Evolutionary conservation across 2,888 invertebrate species (phyloP).

Genomic region (Drosophila borealis): DNA sequence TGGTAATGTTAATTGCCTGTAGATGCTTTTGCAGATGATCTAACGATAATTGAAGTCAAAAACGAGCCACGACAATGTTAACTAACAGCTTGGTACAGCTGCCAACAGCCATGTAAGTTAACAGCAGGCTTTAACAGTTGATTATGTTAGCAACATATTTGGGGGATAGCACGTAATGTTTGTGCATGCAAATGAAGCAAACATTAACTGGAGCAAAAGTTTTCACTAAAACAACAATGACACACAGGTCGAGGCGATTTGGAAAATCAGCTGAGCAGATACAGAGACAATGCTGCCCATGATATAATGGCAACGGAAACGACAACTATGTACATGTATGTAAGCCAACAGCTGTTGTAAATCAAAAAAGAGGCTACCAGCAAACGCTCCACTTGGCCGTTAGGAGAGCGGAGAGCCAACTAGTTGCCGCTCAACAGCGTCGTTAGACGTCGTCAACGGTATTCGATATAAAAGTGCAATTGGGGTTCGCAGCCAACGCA

Average conservation of each 20-base stretch:
- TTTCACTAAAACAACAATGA: conserved; percentile 47
- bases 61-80: conserved; percentile 14
- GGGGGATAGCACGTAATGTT: conserved; percentile 31
- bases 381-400: conserved; percentile 32
- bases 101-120: conserved; percentile 6
- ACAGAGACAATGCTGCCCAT: conserved; percentile 62
- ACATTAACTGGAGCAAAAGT: conserved; percentile 49
- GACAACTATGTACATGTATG: conserved; percentile 40
- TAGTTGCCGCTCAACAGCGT: conserved; percentile 31
- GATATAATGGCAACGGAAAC: conserved; percentile 77
- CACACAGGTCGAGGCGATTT: conserved; percentile 50
- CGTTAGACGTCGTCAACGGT: conserved; percentile 20
- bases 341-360: conserved; percentile 67
- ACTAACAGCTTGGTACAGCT: conserved; percentile 15
- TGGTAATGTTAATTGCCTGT: conserved; percentile 32
- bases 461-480: conserved; percentile 80
- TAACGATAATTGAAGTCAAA: conserved; percentile 30
- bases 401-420: conserved; percentile 46
- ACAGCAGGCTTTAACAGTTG: conserved; percentile 9
- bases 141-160: conserved; percentile 2
- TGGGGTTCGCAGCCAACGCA: conserved; percentile 68
- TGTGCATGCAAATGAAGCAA: conserved; percentile 38
- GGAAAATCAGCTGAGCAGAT: conserved; percentile 42
- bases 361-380: conserved; percentile 69
- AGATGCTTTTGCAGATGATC: conserved; percentile 41